phyloP scores from a whole-genome alignment of 2,797 vertebrate genomes.

The Chelonia mydas region DNA sequence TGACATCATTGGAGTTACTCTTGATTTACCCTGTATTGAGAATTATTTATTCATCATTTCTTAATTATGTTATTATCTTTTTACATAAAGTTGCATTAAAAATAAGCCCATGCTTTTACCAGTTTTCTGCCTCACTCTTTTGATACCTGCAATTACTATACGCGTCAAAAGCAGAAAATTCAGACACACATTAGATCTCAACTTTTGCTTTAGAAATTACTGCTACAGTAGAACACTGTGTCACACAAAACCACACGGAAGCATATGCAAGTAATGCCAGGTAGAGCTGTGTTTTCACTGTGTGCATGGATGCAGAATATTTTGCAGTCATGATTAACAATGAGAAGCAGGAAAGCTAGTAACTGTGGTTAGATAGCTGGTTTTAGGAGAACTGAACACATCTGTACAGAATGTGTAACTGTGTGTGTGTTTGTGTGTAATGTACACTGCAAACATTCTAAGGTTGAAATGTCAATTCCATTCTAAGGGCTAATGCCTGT shows the following conservation, averaged over 20 bases:
- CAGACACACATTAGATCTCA: conserved; percentile 19
- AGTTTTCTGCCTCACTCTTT: conserved; percentile 30
- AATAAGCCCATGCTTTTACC: conserved; percentile 32
- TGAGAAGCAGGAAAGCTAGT: background rate
- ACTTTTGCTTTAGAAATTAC: conserved; percentile 49
- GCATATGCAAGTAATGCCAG: background rate
- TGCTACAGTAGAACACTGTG: background rate
- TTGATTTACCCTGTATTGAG: background rate
- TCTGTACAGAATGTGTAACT: background rate
- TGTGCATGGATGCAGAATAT: background rate
- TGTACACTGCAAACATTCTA: rapidly evolving
- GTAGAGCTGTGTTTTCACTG: background rate
- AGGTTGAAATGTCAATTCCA: rapidly evolving
- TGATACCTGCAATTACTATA: conserved; percentile 1
- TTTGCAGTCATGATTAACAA: background rate
- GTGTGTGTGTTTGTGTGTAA: background rate
- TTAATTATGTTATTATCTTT: conserved; percentile 11
- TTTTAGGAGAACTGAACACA: background rate
- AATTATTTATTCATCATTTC: conserved; percentile 39
- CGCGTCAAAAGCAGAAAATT: conserved; percentile 36
- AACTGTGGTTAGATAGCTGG: background rate
- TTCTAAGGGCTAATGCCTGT: background rate
- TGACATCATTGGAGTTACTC: background rate
- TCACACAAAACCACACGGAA: background rate
- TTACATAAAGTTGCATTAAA: conserved; percentile 41